Evolutionary conservation across 2,113 vertebrate genomes (phyloP).

Genomic region (Piprites chloris): DNA sequence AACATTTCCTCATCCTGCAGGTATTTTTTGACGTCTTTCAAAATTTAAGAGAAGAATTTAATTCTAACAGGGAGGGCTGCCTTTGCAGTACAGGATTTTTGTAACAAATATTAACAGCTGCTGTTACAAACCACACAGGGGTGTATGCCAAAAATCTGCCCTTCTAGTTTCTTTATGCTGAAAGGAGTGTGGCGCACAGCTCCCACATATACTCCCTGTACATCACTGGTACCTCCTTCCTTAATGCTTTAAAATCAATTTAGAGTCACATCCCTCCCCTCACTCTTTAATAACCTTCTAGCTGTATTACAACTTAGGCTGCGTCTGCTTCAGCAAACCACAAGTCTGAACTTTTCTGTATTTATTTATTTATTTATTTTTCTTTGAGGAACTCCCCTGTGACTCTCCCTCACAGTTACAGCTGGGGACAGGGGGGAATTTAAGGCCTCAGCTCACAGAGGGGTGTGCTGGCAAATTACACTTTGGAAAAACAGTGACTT

Average conservation of each 20-base stretch:
- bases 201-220: background rate
- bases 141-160: background rate
- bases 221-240: background rate
- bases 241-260: background rate
- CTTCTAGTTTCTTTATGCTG: background rate
- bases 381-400: background rate
- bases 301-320: background rate
- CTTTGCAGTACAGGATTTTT: background rate
- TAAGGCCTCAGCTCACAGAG: background rate
- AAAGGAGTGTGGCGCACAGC: fast-evolving
- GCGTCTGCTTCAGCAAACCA: background rate
- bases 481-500: background rate
- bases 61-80: no score
- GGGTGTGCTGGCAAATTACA: background rate
- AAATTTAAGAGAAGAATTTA: no score
- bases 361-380: background rate
- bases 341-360: background rate
- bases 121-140: no score
- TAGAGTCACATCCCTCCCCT: background rate
- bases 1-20: no score
- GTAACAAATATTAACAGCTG: background rate
- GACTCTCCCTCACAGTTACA: background rate
- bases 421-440: background rate
- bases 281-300: background rate
- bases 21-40: no score